Evolutionary conservation across 2,113 vertebrate genomes (phyloP), one percentile per base, ranked within the genome.

Genomic region (Corythornis madagascariensis): DNA sequence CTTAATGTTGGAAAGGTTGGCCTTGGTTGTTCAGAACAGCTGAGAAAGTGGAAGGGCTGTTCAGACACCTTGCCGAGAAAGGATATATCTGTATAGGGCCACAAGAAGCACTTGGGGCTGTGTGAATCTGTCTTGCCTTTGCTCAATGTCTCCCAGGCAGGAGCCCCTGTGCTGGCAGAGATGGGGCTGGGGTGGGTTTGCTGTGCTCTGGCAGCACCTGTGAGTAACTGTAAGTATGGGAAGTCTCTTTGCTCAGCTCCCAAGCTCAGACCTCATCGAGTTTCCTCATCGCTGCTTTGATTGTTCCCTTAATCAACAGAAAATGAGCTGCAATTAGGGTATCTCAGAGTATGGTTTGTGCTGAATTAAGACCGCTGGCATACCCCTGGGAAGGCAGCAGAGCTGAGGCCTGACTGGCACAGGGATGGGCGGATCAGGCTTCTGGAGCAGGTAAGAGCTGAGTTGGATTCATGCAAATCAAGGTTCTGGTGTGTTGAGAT

Each of bases 211-310:
- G 3, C 53, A 82, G 81, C 57, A 13, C 66, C 87, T 42, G 19
- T 7, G 3, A 11, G 16, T 31, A 33, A 33, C 89, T 42, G 67
- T 24, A 9, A n/a, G 42, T 57, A 4, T 3, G 7, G 22, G 12
- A 60, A 8, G 35, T 2, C 0, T 6, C 79, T 69, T 3, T 14
- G 73, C 70, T 55, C 0, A 0, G 35, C 83, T 61, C 0, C 1
- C 72, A 7, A 15, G 21, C 0, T 2, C n/a, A 17, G 77, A 6
- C 35, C 45, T 45, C 45, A 45, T 38, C 38, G 38, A 38, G 45
- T 2, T 64, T 84, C 24, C 70, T 35, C 82, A 11, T 6, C 21
- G 31, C 82, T 24, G 67, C 87, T 89, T 45, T 89, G 52, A 66
- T 64, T 77, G 76, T 42, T 90, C 70, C 65, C 47, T 47, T 38